phyloP scores from a whole-genome alignment of 2,797 vertebrate genomes.

The Alfaro cultratus region DNA sequence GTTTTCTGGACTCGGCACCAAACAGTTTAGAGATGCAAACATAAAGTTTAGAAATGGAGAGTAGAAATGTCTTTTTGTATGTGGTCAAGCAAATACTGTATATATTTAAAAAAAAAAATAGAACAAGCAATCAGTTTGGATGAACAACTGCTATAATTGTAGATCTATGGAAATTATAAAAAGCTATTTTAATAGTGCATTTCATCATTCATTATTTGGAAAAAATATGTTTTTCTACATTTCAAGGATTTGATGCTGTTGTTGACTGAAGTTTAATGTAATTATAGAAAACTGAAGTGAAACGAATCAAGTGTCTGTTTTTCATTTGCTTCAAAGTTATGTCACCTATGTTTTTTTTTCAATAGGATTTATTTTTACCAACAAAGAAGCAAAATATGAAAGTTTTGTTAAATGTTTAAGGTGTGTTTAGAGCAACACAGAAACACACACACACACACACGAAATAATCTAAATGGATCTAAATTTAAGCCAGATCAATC shows the following conservation, averaged over 20 bases:
- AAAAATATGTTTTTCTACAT: background rate
- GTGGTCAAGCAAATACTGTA: background rate
- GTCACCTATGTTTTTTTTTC: background rate
- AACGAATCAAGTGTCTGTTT: background rate
- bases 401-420: background rate
- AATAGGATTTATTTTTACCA: too few relatives aligned
- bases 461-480: background rate
- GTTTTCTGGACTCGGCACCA: background rate
- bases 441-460: too few relatives aligned
- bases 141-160: background rate
- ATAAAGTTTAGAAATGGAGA: background rate
- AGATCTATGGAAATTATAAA: background rate
- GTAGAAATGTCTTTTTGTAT: background rate
- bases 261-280: background rate
- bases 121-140: background rate
- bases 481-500: background rate
- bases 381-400: background rate
- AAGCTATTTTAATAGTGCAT: background rate
- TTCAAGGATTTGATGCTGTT: background rate
- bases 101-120: background rate
- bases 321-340: background rate
- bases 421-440: too few relatives aligned
- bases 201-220: background rate
- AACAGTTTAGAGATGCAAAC: background rate
- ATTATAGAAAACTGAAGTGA: background rate